Conservation (phyloP, 1,140 invertebrate species). For the Pseudomyrmex flavicornis region DNA sequence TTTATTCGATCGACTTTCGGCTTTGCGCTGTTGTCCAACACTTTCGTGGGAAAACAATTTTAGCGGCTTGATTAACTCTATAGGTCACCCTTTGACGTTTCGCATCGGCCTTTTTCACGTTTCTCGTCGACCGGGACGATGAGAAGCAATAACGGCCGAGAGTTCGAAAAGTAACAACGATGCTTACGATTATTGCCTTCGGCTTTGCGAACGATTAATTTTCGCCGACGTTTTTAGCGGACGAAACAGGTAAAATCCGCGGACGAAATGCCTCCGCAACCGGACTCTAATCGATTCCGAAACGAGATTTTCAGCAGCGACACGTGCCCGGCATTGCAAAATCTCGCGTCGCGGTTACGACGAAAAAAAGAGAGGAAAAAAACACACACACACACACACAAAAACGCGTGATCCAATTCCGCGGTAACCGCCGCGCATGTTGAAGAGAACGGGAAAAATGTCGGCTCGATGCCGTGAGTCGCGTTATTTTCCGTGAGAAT, state of each 20-base stretch:
- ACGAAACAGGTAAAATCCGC: neutral
- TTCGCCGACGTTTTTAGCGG: constrained; percentile 64
- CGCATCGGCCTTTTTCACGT: neutral
- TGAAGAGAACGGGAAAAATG: constrained; percentile 23
- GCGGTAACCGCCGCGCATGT: constrained; percentile 27
- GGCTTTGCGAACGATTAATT: constrained; percentile 61
- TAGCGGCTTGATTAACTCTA: constrained; percentile 32
- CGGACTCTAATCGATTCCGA: constrained; percentile 61
- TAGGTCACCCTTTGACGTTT: constrained; percentile 35
- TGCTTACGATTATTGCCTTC: constrained; percentile 60
- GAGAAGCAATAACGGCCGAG: constrained; percentile 27
- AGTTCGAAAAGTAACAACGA: constrained; percentile 42
- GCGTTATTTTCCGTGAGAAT: constrained; percentile 31
- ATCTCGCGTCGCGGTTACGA: constrained; percentile 13
- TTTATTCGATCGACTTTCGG: neutral
- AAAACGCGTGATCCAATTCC: constrained; percentile 52
- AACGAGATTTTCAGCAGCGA: constrained; percentile 65
- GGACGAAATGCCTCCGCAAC: constrained; percentile 2
- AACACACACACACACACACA: too few relatives aligned
- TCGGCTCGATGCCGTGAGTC: neutral
- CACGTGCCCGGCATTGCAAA: constrained; percentile 52
- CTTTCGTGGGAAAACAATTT: neutral
- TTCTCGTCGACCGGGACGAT: neutral
- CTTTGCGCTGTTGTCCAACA: neutral
- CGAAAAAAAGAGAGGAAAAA: constrained; percentile 9